Percentiles rank a stretch among this genome's conserved stretches.
These are phyloP conservation scores for Falcunculus frontatus DNA, from an alignment of 2,113 vertebrate species.

Conservation along the genomic window DNA sequence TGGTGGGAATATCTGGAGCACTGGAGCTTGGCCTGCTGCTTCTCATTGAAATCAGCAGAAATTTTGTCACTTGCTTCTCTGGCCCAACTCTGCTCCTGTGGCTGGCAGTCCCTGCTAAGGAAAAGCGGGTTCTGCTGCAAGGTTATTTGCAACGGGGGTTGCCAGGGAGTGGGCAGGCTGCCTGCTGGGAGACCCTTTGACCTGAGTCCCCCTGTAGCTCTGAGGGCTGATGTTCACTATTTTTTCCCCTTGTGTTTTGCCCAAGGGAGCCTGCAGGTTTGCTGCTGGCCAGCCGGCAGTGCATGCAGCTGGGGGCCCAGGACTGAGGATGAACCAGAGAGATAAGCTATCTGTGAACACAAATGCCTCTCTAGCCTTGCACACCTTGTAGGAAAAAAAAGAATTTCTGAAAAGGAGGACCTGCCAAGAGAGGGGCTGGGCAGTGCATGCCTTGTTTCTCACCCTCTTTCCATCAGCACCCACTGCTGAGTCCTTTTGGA, in stretches of 20 bases:
- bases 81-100: neutral
- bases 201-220: neutral
- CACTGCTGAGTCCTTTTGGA: neutral
- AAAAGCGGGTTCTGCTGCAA: neutral
- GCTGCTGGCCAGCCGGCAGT: neutral
- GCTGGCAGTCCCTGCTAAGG: neutral
- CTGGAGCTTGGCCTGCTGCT: neutral
- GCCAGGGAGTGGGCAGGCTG: neutral
- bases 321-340: neutral
- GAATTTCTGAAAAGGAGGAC: neutral
- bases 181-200: neutral
- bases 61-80: neutral
- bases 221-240: neutral
- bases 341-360: neutral
- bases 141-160: neutral
- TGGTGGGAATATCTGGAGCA: neutral
- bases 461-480: neutral
- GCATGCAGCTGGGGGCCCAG: rapidly evolving
- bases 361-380: neutral
- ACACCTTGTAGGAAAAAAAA: neutral
- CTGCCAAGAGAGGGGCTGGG: rapidly evolving
- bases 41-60: neutral
- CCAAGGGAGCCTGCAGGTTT: neutral
- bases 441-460: neutral
- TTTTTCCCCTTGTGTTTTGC: neutral